Conservation (phyloP, 2,888 invertebrate genomes). For the Drosophila subquinaria region DNA sequence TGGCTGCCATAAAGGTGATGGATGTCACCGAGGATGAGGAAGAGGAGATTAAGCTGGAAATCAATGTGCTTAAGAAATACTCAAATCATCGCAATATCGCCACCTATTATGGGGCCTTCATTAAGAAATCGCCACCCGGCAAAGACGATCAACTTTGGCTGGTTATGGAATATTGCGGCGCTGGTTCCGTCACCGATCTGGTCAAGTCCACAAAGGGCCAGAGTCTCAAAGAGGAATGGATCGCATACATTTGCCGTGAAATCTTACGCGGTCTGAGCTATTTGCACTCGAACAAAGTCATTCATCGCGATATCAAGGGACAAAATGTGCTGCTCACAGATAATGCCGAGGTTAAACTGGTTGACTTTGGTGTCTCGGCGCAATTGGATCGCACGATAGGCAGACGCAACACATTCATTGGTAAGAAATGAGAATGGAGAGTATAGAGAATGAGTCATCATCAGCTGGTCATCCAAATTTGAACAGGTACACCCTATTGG, state of each 20-base stretch:
- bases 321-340: slow-evolving; percentile 99
- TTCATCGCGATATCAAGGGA: slow-evolving; percentile 99
- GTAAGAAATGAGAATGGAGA: slow-evolving; percentile 59
- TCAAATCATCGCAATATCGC: slow-evolving; percentile 99
- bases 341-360: slow-evolving; percentile 99
- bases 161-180: slow-evolving; percentile 99
- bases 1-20: slow-evolving; percentile 99
- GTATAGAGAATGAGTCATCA: slow-evolving; percentile 13
- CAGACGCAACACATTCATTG: slow-evolving; percentile 98
- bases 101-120: slow-evolving; percentile 99
- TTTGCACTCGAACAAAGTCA: slow-evolving; percentile 99
- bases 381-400: slow-evolving; percentile 99
- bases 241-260: slow-evolving; percentile 99
- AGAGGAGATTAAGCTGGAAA: slow-evolving; percentile 99
- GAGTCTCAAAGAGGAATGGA: slow-evolving; percentile 99
- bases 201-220: slow-evolving; percentile 99
- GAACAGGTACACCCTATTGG: slow-evolving; percentile 96
- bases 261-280: slow-evolving; percentile 97
- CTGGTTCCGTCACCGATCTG: slow-evolving; percentile 99
- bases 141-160: slow-evolving; percentile 99
- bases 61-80: slow-evolving; percentile 99
- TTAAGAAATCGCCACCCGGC: slow-evolving; percentile 99
- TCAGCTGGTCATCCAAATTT: neutral
- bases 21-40: slow-evolving; percentile 99
- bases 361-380: slow-evolving; percentile 99